Evolutionary conservation across 2,888 invertebrate genomes (phyloP).

Genomic region (Nephrotoma appendiculata): DNA sequence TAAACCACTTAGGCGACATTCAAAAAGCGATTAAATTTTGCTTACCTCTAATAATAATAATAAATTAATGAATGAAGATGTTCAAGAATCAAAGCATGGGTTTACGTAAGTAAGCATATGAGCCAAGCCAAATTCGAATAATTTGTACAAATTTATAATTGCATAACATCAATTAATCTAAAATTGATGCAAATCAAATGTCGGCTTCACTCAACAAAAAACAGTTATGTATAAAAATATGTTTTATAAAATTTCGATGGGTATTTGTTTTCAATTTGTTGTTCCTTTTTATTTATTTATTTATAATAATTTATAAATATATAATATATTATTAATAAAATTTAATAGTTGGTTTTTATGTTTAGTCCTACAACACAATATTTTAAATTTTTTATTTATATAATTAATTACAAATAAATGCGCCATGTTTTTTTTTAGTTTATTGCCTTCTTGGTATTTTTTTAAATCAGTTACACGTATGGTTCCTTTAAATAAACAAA

Average conservation of each 20-base stretch:
- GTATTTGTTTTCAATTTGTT: neutral
- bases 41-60: no score
- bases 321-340: neutral
- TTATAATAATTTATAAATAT: neutral
- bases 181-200: no score
- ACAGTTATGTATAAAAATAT: neutral
- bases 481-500: neutral
- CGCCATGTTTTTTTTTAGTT: neutral
- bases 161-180: no score
- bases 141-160: no score
- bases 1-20: no score
- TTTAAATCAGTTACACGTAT: neutral
- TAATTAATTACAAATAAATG: neutral
- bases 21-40: no score
- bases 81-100: no score
- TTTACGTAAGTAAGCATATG: no score
- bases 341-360: neutral
- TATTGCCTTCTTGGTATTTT: neutral
- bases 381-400: neutral
- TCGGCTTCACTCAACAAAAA: neutral
- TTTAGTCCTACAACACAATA: neutral
- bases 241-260: neutral
- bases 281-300: neutral
- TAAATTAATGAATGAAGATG: no score
- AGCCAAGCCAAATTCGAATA: no score